Base-by-base conservation (phyloP, 2,888 invertebrate genomes). In the Tetragnatha montana region DNA sequence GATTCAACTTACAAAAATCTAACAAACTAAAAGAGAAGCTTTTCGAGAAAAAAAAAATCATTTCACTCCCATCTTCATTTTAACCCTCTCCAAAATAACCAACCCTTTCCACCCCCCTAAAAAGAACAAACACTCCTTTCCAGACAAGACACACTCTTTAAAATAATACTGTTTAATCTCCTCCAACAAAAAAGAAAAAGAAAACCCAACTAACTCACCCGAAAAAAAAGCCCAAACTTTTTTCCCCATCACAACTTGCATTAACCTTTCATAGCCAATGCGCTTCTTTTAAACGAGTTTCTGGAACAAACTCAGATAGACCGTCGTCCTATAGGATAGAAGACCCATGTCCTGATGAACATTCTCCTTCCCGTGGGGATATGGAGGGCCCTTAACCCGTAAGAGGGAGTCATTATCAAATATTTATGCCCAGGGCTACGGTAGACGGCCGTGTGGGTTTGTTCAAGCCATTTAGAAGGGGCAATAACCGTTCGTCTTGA, bases 361-460 rank as follows among this genome's bases (percentile, higher is more conserved):
- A 85, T 35, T 47, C 14, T 4, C 51, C 8, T 14, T 50, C 80
- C 74, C 74, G 73, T 19, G 17, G 12, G 80, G 74, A 51, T 22
- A 17, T 17, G 50, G 35, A 35, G 73, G 19, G 60, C 79, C 74
- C 86, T 60, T 60, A 68, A 73, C 22, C 80, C 50, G 73, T 49
- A 86, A 86, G 80, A 85, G 83, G 73, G 80, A 86, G 80, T 51
- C 86, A 86, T 86, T 86, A 86, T 86, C 86, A 86, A 86, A 86
- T 86, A 86, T 86, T 86, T 86, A 86, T 86, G 74, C 60, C 68
- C 17, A 49, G 51, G 35, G 74, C 49, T 80, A 47, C 69, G 21
- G 49, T n/a, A 19, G 78, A 73, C 86, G 80, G 17, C 86, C 80
- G 60, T 79, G 86, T 79, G 80, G 86, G 80, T 80, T 80, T 86